Evolutionary conservation across 1,140 invertebrate genomes (phyloP).

Genomic region (Copidosoma floridanum): DNA sequence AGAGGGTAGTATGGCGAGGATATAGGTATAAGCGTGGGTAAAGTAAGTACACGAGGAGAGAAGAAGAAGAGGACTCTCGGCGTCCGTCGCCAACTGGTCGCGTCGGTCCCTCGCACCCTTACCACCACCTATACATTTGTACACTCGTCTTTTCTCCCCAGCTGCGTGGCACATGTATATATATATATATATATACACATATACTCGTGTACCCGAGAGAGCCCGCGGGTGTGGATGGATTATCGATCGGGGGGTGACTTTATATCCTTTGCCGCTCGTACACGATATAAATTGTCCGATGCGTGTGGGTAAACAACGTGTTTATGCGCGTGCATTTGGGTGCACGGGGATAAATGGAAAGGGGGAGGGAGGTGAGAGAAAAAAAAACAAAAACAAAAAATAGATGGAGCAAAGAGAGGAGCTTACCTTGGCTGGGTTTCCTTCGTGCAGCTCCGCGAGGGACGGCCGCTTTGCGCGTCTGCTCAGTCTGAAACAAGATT

Average conservation of each 20-base stretch:
- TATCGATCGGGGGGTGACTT: constrained; percentile 11
- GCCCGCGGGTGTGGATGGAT: constrained; percentile 21
- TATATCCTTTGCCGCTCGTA: constrained; percentile 4
- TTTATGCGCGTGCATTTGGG: neutral
- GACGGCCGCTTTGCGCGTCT: constrained; percentile 72
- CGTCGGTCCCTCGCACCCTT: neutral
- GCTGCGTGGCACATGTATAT: too few species aligned
- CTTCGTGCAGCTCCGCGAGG: constrained; percentile 68
- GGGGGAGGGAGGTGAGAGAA: neutral
- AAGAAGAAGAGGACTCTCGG: too few species aligned
- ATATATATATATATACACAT: too few species aligned
- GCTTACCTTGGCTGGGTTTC: constrained; percentile 55
- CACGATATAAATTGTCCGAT: neutral
- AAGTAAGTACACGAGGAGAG: too few species aligned
- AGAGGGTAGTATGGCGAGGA: neutral
- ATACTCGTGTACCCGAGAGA: too few species aligned
- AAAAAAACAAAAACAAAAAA: neutral
- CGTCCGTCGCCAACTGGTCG: constrained; percentile 19
- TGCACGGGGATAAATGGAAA: neutral
- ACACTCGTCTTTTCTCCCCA: too few species aligned
- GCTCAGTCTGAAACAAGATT: constrained; percentile 44
- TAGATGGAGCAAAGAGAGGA: neutral
- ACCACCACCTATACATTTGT: too few species aligned
- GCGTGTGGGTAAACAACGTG: neutral
- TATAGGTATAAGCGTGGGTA: too few species aligned